Evolutionary conservation across 2,113 vertebrate genomes (phyloP), one percentile per base, ranked within the genome.

Genomic region (Thomomys bottae): DNA sequence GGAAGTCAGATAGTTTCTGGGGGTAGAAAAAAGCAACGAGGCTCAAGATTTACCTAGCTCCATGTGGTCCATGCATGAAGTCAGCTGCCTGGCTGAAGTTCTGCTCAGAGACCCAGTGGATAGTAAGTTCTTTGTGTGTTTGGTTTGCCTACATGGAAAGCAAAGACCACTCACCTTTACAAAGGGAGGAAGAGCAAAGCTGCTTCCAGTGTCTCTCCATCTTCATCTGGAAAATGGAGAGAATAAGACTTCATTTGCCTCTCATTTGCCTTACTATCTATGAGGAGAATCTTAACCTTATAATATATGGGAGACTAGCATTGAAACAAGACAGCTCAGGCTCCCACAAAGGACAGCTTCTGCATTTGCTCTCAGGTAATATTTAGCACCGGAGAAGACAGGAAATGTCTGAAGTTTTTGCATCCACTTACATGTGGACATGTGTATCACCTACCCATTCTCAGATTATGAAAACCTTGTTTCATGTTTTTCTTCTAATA

Each of bases 151-250:
- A 42, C 30, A 21, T 10, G 57, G 40, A 88, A 93, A 83, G 4
- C 73, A 89, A 87, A 71, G 6, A 23, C 6, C 23, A 96, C 95
- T 95, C 71, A 94, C 91, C 91, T 96, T 94, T 36, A 61, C 42
- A 68, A 71, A 80, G 66, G 24, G 91, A 88, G 89, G 89, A 88
- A 87, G 89, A 66, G 38, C 15, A 64, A 70, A 59, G 21, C 34
- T 36, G 49, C 76, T 85, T 87, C 2, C 2, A 61, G 45, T 1
- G 20, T 63, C 11, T 94, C 36, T 91, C 71, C 67, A 91, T 89
- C 79, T 91, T 86, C 94, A 94, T 86, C 95, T 96, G 78, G 34
- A 86, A 93, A 40, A 88, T 49, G 71, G 30, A 63, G 17, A 87
- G 23, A 64, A 54, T 38, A 14, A 87, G 28, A 64, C 36, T 17